phyloP scores from a whole-genome alignment of 2,113 vertebrate genomes.

The Erythrolamprus reginae region DNA sequence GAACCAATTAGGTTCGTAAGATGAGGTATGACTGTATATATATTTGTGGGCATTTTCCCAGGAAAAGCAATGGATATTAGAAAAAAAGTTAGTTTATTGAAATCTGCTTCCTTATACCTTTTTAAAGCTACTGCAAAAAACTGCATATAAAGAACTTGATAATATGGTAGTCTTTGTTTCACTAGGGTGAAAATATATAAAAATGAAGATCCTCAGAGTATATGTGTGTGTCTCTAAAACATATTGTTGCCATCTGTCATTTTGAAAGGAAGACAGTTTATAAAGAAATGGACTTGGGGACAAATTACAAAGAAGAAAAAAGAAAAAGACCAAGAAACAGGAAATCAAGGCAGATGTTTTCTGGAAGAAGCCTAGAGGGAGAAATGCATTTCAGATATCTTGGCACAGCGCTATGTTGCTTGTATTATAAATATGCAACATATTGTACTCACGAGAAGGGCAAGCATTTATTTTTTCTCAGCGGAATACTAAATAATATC shows the following conservation, averaged over 20 bases:
- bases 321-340: conserved; percentile 54
- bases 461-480: conserved; percentile 33
- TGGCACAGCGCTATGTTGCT: conserved; percentile 53
- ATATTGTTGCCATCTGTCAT: conserved; percentile 59
- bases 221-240: conserved; percentile 30
- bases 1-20: too few relatives aligned
- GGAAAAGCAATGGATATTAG: background rate
- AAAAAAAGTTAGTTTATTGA: background rate
- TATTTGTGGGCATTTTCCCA: background rate
- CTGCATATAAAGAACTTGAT: background rate
- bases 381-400: conserved; percentile 59
- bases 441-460: conserved; percentile 47
- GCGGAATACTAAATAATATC: conserved; percentile 27
- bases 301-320: conserved; percentile 52
- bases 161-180: background rate
- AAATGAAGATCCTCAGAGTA: conserved; percentile 5
- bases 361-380: conserved; percentile 63
- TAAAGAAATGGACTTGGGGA: conserved; percentile 60
- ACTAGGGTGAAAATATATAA: background rate
- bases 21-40: too few relatives aligned
- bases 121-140: background rate
- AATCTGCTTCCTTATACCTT: background rate
- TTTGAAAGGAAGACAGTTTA: conserved; percentile 49
- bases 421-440: conserved; percentile 30
- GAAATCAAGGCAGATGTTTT: conserved; percentile 74